Evolutionary conservation across 2,888 invertebrate species (phyloP), one percentile per base, ranked within the genome.

Genomic region (Chrysolina haemoptera): DNA sequence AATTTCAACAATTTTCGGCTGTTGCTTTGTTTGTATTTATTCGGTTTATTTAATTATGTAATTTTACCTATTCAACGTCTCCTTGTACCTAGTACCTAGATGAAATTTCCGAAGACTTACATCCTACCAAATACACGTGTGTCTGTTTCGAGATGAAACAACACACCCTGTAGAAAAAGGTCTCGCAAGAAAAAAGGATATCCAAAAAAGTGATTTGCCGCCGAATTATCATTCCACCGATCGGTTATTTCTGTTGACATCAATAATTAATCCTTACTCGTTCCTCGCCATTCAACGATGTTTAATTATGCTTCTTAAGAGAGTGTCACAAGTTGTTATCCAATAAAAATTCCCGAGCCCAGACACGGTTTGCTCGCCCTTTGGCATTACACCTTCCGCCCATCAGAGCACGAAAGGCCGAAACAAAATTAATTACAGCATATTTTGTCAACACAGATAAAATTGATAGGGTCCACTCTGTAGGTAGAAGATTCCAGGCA

Each of bases 361-460:
- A 53, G 20, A 53, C 53, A 53, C 22, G 53, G 53, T 35, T 12
- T 59, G 35, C 35, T 35, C n/a, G 22, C 59, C 59, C 59, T 59
- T 59, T 35, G 27, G 67, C 48, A 53, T 53, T 67, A 67, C 67
- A 67, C 67, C 67, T 67, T 40, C 40, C 16, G 50, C 59, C 59
- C 59, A 16, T 50, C 50, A 20, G 67, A 68, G 64, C 64, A 55
- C 62, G 68, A 75, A 71, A 69, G 71, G 48, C 71, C 66, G 68
- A 62, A 71, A 83, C 68, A 75, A 82, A 84, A 82, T 76, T 76
- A 76, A 83, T 74, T 82, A 83, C 82, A 83, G 71, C 82, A 83
- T 79, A 80, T 83, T 76, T 78, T 76, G 65, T 77, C 71, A 70
- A 74, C 71, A 77, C 77, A 75, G 75, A 77, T 68, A 76, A 73